Base-by-base conservation (phyloP, 2,113 vertebrate species). In the Burhinus bistriatus region DNA sequence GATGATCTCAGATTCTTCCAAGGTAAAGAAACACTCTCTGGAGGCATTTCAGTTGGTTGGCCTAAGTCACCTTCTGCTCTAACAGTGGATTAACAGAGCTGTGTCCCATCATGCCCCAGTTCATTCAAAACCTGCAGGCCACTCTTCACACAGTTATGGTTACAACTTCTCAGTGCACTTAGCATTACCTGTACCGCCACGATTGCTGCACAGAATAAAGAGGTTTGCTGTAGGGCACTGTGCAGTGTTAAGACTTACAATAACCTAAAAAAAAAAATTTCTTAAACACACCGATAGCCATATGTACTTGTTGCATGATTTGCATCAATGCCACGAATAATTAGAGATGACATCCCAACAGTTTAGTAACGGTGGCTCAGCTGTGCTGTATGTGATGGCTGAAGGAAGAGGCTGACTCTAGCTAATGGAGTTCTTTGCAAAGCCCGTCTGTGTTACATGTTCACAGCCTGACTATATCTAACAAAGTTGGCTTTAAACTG, bases 1-100 rank as follows among this genome's bases (percentile, higher is more conserved):
- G 80, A 14, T 66, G 61, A 91, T 23, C 66, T 90, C 86, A 79
- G 71, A 20, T 91, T 92, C 83, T 87, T 78, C 77, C 49, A 76
- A 80, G 32, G 83, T 22, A 52, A 16, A 89, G 47, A 82, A 90
- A 91, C 1, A 1, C 32, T 83, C 14, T 83, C 75, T 25, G 23
- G 64, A 59, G 78, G 76, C 18, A 2, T n/a, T 47, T 55, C 40
- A 21, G 54, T 15, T 14, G 23, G 27, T 58, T 71, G 71, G 66
- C 30, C 89, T 62, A 70, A 40, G 66, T 29, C 36, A 20, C 27
- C 22, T 78, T 27, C 61, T 34, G 32, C 58, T 90, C 55, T n/a
- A 27, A 38, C 6, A n/a, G 47, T 11, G 52, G 32, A 76, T 84
- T 64, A 83, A 47, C 8, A 62, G 78, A 87, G 22, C 36, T 11